phyloP scores from a whole-genome alignment of 2,113 vertebrate species.

The Bubalus kerabau region DNA sequence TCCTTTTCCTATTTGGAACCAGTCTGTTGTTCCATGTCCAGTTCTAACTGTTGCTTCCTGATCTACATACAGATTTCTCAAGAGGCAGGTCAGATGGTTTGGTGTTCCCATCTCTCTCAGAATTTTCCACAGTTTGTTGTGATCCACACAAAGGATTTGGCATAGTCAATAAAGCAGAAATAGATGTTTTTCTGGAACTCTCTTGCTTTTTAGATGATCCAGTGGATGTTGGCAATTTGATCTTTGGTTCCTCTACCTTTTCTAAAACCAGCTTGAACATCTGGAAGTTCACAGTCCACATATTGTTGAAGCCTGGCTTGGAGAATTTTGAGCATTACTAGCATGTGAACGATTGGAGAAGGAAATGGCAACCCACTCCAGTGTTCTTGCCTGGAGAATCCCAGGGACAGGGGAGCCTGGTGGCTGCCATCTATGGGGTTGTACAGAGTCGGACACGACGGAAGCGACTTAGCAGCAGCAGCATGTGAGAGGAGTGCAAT shows the following conservation, averaged over 20 bases:
- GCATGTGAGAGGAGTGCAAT: neutral
- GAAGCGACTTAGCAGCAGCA: too few species aligned
- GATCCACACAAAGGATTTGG: neutral
- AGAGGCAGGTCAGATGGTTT: neutral
- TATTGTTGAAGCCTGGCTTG: neutral
- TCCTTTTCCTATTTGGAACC: neutral
- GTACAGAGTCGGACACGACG: too few species aligned
- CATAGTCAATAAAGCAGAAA: neutral
- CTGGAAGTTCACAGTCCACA: accelerated
- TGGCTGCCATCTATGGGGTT: too few species aligned
- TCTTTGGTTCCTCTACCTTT: neutral
- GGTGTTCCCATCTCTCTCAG: neutral
- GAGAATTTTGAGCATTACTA: neutral
- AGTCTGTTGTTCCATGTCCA: neutral
- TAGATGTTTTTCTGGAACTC: neutral
- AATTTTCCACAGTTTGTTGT: neutral
- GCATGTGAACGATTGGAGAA: too few species aligned
- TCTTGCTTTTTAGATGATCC: neutral
- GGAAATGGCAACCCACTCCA: too few species aligned
- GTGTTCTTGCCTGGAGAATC: too few species aligned
- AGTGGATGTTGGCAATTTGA: neutral
- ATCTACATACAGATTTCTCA: neutral
- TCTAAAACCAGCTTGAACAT: neutral
- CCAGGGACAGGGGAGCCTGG: too few species aligned
- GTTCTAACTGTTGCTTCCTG: neutral